Conservation (phyloP, 2,888 invertebrate species). For the Nephrotoma guestfalica region DNA sequence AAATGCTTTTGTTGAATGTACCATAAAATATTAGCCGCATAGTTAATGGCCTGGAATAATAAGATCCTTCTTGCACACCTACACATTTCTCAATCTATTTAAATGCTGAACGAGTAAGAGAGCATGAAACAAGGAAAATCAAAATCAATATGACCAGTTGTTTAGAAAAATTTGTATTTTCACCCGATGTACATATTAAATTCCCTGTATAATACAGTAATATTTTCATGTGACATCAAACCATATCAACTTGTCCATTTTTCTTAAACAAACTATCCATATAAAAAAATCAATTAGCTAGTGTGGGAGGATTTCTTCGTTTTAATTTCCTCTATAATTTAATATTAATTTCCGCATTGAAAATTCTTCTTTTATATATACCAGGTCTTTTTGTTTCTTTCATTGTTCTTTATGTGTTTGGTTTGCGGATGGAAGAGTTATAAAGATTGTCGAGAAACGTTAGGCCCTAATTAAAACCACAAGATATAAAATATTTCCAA, state of each 20-base stretch:
- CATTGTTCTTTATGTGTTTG: neutral
- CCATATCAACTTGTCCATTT: neutral
- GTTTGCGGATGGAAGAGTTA: neutral
- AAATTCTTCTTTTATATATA: neutral
- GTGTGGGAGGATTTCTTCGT: neutral
- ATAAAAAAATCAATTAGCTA: neutral
- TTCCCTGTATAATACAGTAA: neutral
- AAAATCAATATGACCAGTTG: neutral
- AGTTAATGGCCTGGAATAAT: neutral
- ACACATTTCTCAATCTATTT: neutral
- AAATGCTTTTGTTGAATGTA: too few species aligned
- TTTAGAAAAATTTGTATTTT: neutral
- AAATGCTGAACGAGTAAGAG: neutral
- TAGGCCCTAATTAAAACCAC: neutral
- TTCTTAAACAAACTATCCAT: neutral
- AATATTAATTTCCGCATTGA: neutral
- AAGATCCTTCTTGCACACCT: neutral
- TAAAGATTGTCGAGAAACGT: neutral
- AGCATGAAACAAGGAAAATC: neutral
- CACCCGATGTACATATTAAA: neutral
- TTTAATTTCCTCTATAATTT: neutral
- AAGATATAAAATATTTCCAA: neutral
- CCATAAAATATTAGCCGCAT: neutral
- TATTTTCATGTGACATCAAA: neutral
- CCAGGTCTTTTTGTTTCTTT: neutral